Evolutionary conservation across 2,888 invertebrate genomes (phyloP).

Genomic region (Lithosia quadra): DNA sequence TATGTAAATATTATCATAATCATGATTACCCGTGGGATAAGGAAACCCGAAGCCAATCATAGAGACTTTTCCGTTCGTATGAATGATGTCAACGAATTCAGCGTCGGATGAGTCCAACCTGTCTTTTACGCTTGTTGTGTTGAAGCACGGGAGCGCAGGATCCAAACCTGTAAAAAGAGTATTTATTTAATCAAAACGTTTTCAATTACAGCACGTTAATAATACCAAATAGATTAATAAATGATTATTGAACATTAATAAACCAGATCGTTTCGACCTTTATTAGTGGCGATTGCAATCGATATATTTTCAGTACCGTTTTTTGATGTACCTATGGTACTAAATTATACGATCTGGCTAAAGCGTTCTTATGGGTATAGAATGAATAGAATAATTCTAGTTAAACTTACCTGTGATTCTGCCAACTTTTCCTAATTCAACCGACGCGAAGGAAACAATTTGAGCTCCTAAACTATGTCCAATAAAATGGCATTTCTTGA

Average conservation of each 20-base stretch:
- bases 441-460: slow-evolving; percentile 86
- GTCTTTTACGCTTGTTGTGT: slow-evolving; percentile 72
- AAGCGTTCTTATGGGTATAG: too few relatives aligned
- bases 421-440: slow-evolving; percentile 77
- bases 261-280: too few relatives aligned
- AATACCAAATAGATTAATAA: too few relatives aligned
- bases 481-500: slow-evolving; percentile 83
- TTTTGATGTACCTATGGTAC: too few relatives aligned
- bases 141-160: slow-evolving; percentile 89
- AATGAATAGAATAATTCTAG: background rate
- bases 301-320: too few relatives aligned
- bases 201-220: background rate
- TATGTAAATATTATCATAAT: background rate
- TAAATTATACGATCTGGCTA: too few relatives aligned
- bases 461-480: slow-evolving; percentile 89
- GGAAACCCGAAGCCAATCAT: slow-evolving; percentile 88
- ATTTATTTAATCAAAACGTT: background rate
- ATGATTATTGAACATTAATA: too few relatives aligned
- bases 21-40: slow-evolving; percentile 81
- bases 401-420: slow-evolving; percentile 80
- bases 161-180: slow-evolving; percentile 84
- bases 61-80: slow-evolving; percentile 87
- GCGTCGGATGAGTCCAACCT: slow-evolving; percentile 87
- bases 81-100: slow-evolving; percentile 88
- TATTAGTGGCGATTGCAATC: too few relatives aligned